Percentiles rank a stretch among this genome's conserved stretches.
These are phyloP conservation scores for Netelia melanura DNA, from an alignment of 2,888 invertebrate genomes.

Conservation along the genomic window DNA sequence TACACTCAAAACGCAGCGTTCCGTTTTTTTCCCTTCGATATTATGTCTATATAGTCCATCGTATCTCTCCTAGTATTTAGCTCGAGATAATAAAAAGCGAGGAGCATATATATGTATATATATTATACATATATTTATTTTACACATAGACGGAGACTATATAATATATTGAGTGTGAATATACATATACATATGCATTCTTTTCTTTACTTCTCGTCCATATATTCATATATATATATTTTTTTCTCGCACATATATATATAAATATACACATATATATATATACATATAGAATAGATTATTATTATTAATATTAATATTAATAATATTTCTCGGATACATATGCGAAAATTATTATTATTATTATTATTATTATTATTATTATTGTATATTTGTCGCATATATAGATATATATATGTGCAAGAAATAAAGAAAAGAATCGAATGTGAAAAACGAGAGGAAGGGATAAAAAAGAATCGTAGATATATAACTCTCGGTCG, in stretches of 20 bases:
- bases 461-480: neutral
- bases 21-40: conserved; percentile 16
- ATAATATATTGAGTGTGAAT: neutral
- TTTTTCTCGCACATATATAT: too few relatives aligned
- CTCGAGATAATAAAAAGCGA: conserved; percentile 44
- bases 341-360: too few relatives aligned
- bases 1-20: conserved; percentile 35
- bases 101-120: conserved; percentile 4
- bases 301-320: too few relatives aligned
- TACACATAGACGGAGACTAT: neutral
- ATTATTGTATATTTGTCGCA: too few relatives aligned
- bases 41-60: conserved; percentile 40
- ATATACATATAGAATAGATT: too few relatives aligned
- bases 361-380: too few relatives aligned
- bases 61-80: conserved; percentile 43
- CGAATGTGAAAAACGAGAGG: conserved; percentile 5
- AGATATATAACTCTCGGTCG: conserved; percentile 13
- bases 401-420: neutral
- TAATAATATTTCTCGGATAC: too few relatives aligned
- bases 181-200: neutral
- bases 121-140: neutral
- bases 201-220: neutral
- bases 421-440: conserved; percentile 28
- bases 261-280: too few relatives aligned
- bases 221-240: neutral